phyloP scores from a whole-genome alignment of 2,113 vertebrate species.

The Apodemus sylvaticus region DNA sequence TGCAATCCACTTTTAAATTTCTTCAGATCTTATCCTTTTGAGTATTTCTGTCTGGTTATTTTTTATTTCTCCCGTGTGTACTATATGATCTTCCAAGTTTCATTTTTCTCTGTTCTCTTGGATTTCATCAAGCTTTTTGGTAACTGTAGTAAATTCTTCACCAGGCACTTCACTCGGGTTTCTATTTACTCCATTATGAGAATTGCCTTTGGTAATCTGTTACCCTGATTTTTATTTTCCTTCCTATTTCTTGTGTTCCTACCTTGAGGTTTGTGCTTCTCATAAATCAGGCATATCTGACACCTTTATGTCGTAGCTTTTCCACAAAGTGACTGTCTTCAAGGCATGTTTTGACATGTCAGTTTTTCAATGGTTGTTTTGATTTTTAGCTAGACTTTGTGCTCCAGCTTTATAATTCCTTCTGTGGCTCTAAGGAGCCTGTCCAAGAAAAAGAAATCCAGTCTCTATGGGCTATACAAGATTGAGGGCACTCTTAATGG shows the following conservation, averaged over 20 bases:
- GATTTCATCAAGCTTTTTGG: neutral
- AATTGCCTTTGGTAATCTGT: neutral
- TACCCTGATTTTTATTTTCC: neutral
- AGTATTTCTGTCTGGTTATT: neutral
- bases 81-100: neutral
- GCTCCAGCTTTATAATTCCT: neutral
- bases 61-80: neutral
- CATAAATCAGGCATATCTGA: neutral
- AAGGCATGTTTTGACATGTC: neutral
- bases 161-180: neutral
- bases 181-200: neutral
- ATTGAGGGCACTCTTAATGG: neutral
- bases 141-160: neutral
- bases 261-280: neutral
- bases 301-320: neutral
- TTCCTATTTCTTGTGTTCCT: neutral
- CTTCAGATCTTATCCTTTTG: neutral
- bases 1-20: neutral
- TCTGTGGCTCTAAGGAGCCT: neutral
- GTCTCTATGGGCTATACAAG: neutral
- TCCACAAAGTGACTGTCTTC: neutral
- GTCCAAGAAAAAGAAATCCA: neutral
- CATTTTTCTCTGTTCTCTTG: neutral
- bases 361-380: neutral
- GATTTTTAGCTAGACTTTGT: neutral